Percentiles rank a stretch among this genome's conserved stretches.
Evolutionary conservation across 2,113 vertebrate genomes (phyloP).

Genomic region (Sardina pilchardus): DNA sequence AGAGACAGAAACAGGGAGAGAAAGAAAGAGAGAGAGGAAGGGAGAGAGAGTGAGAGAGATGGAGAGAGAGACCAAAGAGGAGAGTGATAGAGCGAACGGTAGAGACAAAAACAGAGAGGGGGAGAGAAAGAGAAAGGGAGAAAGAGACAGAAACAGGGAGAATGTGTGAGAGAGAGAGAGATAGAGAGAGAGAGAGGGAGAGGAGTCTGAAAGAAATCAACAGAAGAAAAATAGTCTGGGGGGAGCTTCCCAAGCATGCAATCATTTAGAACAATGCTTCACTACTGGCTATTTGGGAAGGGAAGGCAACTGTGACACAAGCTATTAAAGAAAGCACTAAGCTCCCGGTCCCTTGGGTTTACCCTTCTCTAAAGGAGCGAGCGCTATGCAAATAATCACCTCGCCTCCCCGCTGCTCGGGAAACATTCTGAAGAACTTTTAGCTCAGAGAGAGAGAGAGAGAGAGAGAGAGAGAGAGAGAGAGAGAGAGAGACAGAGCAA

Average conservation of each 20-base stretch:
- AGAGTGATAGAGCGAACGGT: background rate
- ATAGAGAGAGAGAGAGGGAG: background rate
- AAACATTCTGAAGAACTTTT: constrained; percentile 7
- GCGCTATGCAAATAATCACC: constrained; percentile 3
- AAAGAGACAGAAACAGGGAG: background rate
- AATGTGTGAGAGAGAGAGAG: background rate
- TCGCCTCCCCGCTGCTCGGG: background rate
- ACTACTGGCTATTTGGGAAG: constrained; percentile 2
- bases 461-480: background rate
- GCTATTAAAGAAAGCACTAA: constrained; percentile 13
- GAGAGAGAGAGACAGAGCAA: background rate
- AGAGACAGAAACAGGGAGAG: background rate
- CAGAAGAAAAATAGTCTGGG: background rate
- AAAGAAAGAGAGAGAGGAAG: background rate
- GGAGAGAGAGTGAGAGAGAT: background rate
- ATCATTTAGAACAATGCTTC: background rate
- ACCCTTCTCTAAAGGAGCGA: background rate
- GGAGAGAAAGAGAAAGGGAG: background rate
- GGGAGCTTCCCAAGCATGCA: constrained; percentile 6
- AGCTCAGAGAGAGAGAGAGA: background rate
- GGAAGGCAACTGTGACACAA: constrained; percentile 9
- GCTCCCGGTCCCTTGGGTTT: background rate
- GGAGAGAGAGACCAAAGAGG: background rate
- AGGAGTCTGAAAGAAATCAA: background rate
- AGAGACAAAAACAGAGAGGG: background rate